phyloP scores from a whole-genome alignment of 2,797 vertebrate genomes.

The Psittacula derbiana region DNA sequence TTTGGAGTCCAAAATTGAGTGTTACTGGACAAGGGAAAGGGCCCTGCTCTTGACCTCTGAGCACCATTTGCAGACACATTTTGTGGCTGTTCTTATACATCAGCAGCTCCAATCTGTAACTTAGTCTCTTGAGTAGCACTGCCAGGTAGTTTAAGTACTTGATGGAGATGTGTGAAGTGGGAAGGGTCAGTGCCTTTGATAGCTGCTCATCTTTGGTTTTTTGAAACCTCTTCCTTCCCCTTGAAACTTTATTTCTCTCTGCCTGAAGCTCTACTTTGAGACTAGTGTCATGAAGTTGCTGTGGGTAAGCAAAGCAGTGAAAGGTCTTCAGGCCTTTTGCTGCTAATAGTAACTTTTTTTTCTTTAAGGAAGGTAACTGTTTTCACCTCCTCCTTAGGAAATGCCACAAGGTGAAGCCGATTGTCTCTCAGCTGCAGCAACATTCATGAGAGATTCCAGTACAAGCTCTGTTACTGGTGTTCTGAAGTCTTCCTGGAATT shows the following conservation, averaged over 20 bases:
- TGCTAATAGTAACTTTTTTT: background rate
- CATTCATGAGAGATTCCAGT: background rate
- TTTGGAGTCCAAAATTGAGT: background rate
- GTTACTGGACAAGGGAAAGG: background rate
- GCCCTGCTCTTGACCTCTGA: background rate
- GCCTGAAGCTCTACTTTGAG: background rate
- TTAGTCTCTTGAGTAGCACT: background rate
- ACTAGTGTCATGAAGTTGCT: background rate
- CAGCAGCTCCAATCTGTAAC: background rate
- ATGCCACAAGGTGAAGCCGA: background rate
- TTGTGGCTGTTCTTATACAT: background rate
- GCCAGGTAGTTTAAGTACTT: background rate
- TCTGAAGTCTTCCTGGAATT: slow-evolving; percentile 44
- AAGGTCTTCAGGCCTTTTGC: background rate
- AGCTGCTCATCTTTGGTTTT: background rate
- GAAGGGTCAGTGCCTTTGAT: background rate
- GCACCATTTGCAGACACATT: background rate
- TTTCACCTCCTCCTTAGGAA: background rate
- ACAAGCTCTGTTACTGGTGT: background rate
- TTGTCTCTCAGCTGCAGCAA: background rate
- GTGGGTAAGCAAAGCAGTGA: background rate
- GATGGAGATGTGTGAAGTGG: background rate
- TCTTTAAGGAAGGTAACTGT: background rate
- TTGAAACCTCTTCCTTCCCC: background rate
- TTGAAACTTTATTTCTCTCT: background rate